These are phyloP conservation scores for Alosa sapidissima DNA, from an alignment of 2,797 vertebrate species.

Conservation along the genomic window DNA sequence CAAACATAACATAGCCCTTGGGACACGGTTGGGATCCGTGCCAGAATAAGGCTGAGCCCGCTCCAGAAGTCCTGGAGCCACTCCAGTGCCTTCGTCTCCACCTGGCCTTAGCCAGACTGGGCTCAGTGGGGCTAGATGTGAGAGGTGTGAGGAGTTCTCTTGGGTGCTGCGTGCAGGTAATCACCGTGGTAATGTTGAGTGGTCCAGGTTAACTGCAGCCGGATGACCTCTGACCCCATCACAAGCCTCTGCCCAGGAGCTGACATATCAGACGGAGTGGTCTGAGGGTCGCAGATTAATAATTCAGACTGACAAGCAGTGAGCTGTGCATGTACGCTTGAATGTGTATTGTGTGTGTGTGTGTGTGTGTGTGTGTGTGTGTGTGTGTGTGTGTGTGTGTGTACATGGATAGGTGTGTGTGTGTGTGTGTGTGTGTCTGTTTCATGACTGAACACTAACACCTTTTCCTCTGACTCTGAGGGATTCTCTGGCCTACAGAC, in stretches of 20 bases:
- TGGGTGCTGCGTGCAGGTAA: background rate
- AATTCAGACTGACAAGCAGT: background rate
- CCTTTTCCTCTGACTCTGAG: background rate
- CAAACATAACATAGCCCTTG: background rate
- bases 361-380: background rate
- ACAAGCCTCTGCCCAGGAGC: background rate
- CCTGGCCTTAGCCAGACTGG: background rate
- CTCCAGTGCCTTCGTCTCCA: background rate
- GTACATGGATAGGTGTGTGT: background rate
- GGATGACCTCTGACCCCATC: background rate
- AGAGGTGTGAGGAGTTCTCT: background rate
- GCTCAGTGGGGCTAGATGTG: background rate
- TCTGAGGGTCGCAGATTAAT: background rate
- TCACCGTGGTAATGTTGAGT: background rate
- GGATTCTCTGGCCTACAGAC: background rate
- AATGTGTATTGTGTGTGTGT: background rate
- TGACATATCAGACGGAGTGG: background rate
- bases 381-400: slow-evolving; percentile 10
- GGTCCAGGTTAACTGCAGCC: slow-evolving; percentile 6
- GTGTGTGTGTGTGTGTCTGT: background rate
- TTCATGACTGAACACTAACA: background rate
- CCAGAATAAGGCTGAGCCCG: background rate
- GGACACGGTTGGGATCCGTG: background rate
- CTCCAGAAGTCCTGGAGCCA: background rate
- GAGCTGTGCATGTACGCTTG: background rate